phyloP scores from a whole-genome alignment of 2,113 vertebrate genomes.

The Nesoenas mayeri region DNA sequence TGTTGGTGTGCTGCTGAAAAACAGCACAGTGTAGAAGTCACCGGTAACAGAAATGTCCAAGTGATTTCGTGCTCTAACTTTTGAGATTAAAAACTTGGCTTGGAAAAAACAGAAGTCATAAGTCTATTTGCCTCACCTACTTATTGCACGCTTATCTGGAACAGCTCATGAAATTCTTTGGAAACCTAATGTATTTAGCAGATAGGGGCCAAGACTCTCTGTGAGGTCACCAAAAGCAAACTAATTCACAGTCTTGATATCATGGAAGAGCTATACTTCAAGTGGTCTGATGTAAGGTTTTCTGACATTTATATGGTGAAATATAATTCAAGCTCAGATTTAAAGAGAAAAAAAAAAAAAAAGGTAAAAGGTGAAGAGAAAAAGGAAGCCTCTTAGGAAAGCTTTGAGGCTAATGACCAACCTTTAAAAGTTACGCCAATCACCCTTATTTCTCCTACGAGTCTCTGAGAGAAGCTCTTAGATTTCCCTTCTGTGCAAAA shows the following conservation, averaged over 20 bases:
- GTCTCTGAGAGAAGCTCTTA: not conserved
- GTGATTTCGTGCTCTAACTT: slow-evolving; percentile 40
- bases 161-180: slow-evolving; percentile 50
- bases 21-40: not conserved
- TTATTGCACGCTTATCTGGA: slow-evolving; percentile 47
- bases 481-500: not conserved
- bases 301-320: not conserved
- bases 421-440: not conserved
- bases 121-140: slow-evolving; percentile 59
- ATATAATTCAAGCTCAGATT: not conserved
- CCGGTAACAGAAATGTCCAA: not conserved
- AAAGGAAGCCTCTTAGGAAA: not conserved
- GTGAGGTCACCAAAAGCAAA: not conserved
- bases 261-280: not conserved
- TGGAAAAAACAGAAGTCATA: slow-evolving; percentile 14
- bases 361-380: not conserved
- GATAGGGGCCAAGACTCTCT: not conserved
- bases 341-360: not conserved
- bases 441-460: not conserved
- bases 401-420: not conserved
- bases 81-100: slow-evolving; percentile 10
- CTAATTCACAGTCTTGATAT: not conserved
- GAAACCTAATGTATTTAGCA: slow-evolving; percentile 27
- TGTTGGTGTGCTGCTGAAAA: rapidly evolving
- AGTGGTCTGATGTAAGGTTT: not conserved